These are phyloP conservation scores for Aramus guarauna DNA, from an alignment of 2,113 vertebrate species.

Conservation along the genomic window DNA sequence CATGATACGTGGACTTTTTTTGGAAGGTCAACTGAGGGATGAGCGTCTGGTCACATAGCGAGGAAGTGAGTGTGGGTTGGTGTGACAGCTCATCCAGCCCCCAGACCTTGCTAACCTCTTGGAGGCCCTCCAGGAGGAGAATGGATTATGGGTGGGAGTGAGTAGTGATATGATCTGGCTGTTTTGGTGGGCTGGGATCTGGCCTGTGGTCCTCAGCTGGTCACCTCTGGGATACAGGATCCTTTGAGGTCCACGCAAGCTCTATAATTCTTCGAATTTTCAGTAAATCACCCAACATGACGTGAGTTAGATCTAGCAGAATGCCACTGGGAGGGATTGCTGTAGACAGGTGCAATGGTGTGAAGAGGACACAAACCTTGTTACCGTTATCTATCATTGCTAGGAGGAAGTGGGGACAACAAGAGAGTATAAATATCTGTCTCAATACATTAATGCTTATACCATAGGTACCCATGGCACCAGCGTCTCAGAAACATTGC, in stretches of 20 bases:
- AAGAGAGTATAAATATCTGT: background rate
- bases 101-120: background rate
- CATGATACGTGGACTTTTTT: background rate
- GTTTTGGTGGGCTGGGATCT: background rate
- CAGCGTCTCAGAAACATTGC: background rate
- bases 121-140: background rate
- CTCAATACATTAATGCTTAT: background rate
- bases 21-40: background rate
- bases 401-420: background rate
- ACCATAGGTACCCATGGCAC: background rate
- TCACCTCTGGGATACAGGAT: background rate
- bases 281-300: background rate
- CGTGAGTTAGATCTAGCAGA: background rate
- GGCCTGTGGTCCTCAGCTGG: background rate
- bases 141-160: background rate
- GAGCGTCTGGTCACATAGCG: fast-evolving
- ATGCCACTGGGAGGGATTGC: background rate
- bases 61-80: background rate
- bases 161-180: background rate
- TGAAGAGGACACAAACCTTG: background rate
- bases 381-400: background rate
- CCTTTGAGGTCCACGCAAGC: background rate
- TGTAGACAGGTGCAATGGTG: background rate
- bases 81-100: background rate
- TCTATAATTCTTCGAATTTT: background rate